phyloP scores from a whole-genome alignment of 1,140 invertebrate species.

The Pachypeltis micranthus region DNA sequence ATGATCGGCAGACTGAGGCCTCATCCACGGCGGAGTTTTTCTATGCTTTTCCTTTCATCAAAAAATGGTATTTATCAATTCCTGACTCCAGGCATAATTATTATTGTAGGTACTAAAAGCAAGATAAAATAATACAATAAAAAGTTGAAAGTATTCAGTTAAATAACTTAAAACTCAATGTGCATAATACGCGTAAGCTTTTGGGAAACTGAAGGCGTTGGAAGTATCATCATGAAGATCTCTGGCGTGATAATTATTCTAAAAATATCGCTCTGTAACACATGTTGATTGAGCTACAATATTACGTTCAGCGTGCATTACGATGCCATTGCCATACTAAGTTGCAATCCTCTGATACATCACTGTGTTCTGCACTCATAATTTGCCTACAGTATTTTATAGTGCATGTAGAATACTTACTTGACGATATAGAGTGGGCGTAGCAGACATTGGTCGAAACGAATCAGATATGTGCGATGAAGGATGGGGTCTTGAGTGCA shows the following conservation, averaged over 20 bases:
- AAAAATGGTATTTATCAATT: no score
- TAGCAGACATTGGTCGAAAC: slow-evolving; percentile 19
- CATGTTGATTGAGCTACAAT: neutral
- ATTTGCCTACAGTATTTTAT: neutral
- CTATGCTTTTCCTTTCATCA: slow-evolving; percentile 23
- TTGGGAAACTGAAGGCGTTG: neutral
- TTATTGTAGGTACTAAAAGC: neutral
- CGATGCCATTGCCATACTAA: neutral
- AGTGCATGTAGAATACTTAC: slow-evolving; percentile 5
- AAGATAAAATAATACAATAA: neutral
- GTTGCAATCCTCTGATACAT: neutral
- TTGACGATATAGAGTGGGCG: slow-evolving; percentile 14
- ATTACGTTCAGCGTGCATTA: neutral
- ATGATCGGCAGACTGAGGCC: slow-evolving; percentile 24
- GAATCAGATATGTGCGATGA: slow-evolving; percentile 9
- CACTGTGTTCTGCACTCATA: neutral
- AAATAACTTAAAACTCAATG: neutral
- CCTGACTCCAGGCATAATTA: no score
- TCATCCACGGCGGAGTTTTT: slow-evolving; percentile 22
- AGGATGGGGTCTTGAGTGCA: slow-evolving; percentile 16
- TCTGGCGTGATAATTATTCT: neutral
- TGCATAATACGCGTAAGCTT: neutral
- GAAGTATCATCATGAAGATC: neutral
- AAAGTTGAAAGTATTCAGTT: neutral
- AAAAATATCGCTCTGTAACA: neutral